Conservation (phyloP, 2,797 vertebrate genomes). For the Neopelma chrysocephalum region DNA sequence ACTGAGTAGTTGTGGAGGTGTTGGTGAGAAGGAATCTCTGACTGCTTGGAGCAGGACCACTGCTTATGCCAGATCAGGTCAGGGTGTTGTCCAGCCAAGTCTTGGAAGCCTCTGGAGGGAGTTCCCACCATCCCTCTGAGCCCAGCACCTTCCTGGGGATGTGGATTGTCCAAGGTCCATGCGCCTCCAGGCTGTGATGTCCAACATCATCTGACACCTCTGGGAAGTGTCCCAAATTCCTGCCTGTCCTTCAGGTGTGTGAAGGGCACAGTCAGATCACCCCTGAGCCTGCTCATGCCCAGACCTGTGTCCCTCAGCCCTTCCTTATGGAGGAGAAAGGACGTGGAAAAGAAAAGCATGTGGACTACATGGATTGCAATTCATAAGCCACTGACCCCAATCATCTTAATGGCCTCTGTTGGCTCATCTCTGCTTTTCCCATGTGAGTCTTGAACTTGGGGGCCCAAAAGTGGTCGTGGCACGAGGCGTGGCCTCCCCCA, state of each 20-base stretch:
- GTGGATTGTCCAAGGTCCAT: neutral
- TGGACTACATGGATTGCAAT: neutral
- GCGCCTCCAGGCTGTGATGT: neutral
- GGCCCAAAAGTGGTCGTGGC: neutral
- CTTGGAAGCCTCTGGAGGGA: neutral
- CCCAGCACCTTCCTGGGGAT: neutral
- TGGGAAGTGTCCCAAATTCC: neutral
- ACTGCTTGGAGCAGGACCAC: neutral
- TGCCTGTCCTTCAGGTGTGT: neutral
- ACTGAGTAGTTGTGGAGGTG: neutral
- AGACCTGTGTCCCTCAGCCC: neutral
- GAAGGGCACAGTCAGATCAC: neutral
- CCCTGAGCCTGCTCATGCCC: neutral
- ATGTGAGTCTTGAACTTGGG: rapidly evolving
- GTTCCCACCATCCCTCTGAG: neutral
- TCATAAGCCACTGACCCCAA: neutral
- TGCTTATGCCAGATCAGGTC: neutral
- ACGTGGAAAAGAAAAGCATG: rapidly evolving
- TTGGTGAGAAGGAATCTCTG: neutral
- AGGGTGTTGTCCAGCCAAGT: neutral
- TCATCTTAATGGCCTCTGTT: neutral
- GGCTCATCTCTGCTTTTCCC: neutral
- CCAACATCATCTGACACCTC: no score
- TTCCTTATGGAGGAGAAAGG: neutral
- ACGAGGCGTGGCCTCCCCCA: neutral